Evolutionary conservation across 2,888 invertebrate species (phyloP), one percentile per base, ranked within the genome.

Genomic region (Drosophila ustulata): DNA sequence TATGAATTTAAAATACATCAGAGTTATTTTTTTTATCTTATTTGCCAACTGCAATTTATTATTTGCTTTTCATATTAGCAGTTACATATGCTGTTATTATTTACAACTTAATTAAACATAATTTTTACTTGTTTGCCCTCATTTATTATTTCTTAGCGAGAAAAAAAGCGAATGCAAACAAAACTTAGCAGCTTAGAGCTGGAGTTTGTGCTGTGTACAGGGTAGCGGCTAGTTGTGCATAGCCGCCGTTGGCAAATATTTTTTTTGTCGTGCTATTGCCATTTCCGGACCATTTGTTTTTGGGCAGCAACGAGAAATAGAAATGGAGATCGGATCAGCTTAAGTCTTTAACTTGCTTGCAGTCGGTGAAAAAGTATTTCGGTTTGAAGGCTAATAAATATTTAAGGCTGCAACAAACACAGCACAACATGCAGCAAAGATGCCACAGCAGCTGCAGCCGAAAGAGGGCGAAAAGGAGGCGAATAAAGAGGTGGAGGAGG

Each of bases 321-420:
- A 49, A 49, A 67, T 76, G 0, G 37, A 71, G 66, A 76, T 75
- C 74, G 63, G 66, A 71, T 75, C 77, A 58, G 75, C 79, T 70
- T 68, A 67, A 69, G 76, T 72, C 80, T 82, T 82, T 75, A 79
- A 79, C 85, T 66, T 64, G 74, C 67, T 66, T 64, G 74, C 67
- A 37, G 61, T 73, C 34, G 45, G 49, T 76, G 58, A 34, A 62
- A 67, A 65, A 59, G 78, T 63, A 66, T 78, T 67, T 74, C 52
- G 77, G 76, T 71, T 81, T 76, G 63, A 76, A 73, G 69, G 84
- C 85, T 87, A 81, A 87, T 84, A 82, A 82, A 87, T 87, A 87
- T 87, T 87, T 82, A 70, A 84, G 70, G 51, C 63, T 49, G 59
- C 67, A 64, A 37, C 57, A 53, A 1, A 65, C 59, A 65, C 18